phyloP scores from a whole-genome alignment of 2,797 vertebrate genomes.

The Xiphophorus birchmanni region DNA sequence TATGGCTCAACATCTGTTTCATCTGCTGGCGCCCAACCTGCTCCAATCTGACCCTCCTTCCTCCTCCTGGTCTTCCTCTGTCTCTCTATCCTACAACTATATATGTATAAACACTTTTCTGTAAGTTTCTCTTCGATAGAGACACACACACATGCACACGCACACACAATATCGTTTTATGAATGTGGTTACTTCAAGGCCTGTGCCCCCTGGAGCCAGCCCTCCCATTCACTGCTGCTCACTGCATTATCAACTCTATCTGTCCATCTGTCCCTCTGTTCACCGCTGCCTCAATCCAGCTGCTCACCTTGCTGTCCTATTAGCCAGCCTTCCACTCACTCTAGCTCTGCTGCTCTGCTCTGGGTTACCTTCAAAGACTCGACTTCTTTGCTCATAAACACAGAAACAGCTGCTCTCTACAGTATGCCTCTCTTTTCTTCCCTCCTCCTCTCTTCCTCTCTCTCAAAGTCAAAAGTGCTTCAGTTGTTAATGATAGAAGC shows the following conservation, averaged over 20 bases:
- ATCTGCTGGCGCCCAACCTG: constrained; percentile 91
- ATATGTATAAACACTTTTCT: constrained; percentile 49
- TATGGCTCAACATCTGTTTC: constrained; percentile 97
- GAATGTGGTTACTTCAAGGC: constrained; percentile 59
- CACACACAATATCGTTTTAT: constrained; percentile 42
- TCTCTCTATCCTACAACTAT: constrained; percentile 47
- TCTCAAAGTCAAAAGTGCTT: constrained; percentile 84
- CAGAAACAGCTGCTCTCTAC: constrained; percentile 81
- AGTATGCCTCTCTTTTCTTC: constrained; percentile 72
- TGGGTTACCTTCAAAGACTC: constrained; percentile 83
- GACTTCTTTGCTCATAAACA: constrained; percentile 78
- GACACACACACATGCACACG: constrained; percentile 44
- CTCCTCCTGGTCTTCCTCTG: constrained; percentile 40
- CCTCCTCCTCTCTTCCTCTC: constrained; percentile 62
- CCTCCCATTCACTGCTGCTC: constrained; percentile 75
- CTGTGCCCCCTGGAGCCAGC: constrained; percentile 68
- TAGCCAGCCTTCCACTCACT: constrained; percentile 74
- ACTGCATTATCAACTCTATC: constrained; percentile 82
- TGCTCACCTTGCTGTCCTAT: constrained; percentile 84
- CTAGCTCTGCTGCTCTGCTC: constrained; percentile 74
- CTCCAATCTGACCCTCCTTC: constrained; percentile 63
- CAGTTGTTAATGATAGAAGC: constrained; percentile 78
- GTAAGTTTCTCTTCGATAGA: constrained; percentile 40
- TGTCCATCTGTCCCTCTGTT: constrained; percentile 86
- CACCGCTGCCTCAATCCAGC: constrained; percentile 82